Percentiles rank a stretch among this genome's conserved stretches.
Conservation (phyloP, 1,140 invertebrate species). For the Drosophila grimshawi region DNA sequence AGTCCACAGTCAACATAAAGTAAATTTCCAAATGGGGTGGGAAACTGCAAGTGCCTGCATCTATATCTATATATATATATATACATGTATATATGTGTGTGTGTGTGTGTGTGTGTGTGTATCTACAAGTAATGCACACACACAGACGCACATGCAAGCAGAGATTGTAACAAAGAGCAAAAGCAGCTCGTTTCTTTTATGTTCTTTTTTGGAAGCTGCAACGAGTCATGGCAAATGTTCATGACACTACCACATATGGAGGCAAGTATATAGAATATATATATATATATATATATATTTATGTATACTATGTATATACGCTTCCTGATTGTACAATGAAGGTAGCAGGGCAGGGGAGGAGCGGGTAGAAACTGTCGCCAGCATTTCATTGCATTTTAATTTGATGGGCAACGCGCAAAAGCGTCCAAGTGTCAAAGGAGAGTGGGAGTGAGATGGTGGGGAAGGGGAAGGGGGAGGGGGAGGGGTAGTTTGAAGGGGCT, state of each 20-base stretch:
- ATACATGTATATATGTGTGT: background rate
- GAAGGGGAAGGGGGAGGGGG: background rate
- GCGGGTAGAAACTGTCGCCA: background rate
- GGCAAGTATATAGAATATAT: background rate
- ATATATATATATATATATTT: conserved; percentile 6
- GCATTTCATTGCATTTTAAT: conserved; percentile 49
- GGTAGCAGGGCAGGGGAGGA: background rate
- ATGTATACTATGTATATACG: background rate
- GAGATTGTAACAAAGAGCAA: conserved; percentile 11
- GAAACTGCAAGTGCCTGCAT: conserved; percentile 42
- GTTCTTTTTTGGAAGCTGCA: conserved; percentile 24
- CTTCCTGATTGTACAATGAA: background rate
- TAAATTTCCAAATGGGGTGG: conserved; percentile 9
- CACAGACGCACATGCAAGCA: background rate
- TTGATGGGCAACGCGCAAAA: conserved; percentile 35
- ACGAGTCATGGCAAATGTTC: conserved; percentile 5
- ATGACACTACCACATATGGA: conserved; percentile 5
- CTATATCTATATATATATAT: too few species aligned
- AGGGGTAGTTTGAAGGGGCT: too few species aligned
- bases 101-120: conserved; percentile 19
- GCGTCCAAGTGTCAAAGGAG: background rate
- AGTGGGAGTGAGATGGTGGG: background rate
- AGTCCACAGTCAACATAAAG: conserved; percentile 37
- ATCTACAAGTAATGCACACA: conserved; percentile 16
- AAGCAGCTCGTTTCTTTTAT: background rate